These are phyloP conservation scores for Campylomormyrus numenius DNA, from an alignment of 2,113 vertebrate genomes.

Conservation along the genomic window DNA sequence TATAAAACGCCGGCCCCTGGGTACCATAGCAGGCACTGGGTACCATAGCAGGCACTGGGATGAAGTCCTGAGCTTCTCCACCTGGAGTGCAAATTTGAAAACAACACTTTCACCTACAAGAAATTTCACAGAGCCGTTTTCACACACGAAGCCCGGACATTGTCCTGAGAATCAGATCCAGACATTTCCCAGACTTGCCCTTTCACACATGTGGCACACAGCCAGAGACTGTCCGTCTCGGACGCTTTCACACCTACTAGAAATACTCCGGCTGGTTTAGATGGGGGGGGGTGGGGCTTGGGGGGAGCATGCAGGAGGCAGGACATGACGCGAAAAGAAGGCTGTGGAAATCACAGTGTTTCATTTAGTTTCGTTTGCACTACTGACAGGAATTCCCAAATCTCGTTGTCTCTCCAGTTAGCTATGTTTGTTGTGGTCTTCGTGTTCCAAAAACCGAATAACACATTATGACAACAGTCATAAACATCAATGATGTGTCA, in stretches of 20 bases:
- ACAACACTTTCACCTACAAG: not conserved
- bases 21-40: constrained; percentile 30
- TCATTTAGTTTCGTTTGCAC: not conserved
- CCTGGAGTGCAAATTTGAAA: not conserved
- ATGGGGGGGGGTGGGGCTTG: not conserved
- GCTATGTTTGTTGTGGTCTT: not conserved
- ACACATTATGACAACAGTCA: no score
- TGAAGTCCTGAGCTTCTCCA: constrained; percentile 18
- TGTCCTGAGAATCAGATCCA: not conserved
- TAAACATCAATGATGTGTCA: no score
- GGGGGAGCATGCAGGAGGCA: not conserved
- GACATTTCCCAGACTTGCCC: not conserved
- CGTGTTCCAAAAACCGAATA: not conserved
- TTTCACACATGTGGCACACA: not conserved
- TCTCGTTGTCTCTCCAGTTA: not conserved
- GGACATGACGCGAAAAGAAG: not conserved
- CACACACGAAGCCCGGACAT: not conserved
- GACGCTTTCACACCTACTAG: not conserved
- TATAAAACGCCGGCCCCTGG: constrained; percentile 39
- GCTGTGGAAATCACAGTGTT: not conserved
- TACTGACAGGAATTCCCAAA: not conserved
- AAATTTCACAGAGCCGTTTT: not conserved
- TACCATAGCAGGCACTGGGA: not conserved
- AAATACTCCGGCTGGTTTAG: not conserved
- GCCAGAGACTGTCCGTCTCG: not conserved